phyloP scores from a whole-genome alignment of 2,797 vertebrate species.

The Etheostoma nigrum region DNA sequence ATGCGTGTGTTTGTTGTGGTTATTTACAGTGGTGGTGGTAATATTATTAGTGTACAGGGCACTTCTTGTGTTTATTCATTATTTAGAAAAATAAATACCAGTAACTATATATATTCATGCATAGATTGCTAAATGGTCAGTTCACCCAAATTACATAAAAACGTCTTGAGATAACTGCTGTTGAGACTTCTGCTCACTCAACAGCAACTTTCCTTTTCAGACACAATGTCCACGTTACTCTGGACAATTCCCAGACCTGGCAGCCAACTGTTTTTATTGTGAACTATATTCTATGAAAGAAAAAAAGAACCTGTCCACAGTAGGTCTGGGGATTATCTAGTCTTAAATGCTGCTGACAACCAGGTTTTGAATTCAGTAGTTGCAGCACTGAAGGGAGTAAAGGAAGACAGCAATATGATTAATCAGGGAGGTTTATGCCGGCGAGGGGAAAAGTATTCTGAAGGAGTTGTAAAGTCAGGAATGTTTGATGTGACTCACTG shows the following conservation, averaged over 20 bases:
- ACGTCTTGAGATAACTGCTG: neutral
- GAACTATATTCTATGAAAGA: neutral
- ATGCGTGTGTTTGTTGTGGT: neutral
- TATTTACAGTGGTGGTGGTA: neutral
- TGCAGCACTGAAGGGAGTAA: neutral
- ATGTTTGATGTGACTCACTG: conserved; percentile 20
- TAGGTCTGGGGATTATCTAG: neutral
- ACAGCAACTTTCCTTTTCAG: neutral
- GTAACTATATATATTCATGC: neutral
- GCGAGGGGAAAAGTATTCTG: neutral
- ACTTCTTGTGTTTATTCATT: neutral
- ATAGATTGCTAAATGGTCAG: neutral
- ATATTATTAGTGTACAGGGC: neutral
- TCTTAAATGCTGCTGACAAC: neutral
- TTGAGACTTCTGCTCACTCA: neutral
- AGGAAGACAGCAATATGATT: neutral
- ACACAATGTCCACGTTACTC: conserved; percentile 8
- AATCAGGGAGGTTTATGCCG: neutral
- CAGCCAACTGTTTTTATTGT: neutral
- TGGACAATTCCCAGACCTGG: neutral
- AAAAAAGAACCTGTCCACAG: too few relatives aligned
- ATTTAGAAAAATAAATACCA: neutral
- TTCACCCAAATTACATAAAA: neutral
- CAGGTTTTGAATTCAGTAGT: neutral
- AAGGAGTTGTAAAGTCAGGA: neutral